Evolutionary conservation across 2,113 vertebrate species (phyloP), one percentile per base, ranked within the genome.

Genomic region (Callospermophilus lateralis): DNA sequence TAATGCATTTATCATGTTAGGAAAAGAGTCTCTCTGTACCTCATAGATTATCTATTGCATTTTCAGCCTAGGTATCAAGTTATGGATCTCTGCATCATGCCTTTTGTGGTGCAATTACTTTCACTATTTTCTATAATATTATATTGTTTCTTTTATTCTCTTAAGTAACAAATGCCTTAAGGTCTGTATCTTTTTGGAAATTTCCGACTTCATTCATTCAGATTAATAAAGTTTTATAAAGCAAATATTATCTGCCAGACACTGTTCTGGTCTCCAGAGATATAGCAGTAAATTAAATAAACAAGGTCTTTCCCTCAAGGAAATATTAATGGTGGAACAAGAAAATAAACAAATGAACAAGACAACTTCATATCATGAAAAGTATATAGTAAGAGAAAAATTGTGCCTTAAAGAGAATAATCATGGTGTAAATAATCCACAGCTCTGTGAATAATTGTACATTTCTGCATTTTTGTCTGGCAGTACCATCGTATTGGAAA

Each of bases 391-490:
- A 89, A 72, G 63, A 77, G 4, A 86, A 53, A 76, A 37, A 42
- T 6, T 72, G 15, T 80, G 39, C 58, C n/a, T 94, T 74, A 87
- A 74, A 68, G 12, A 94, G 4, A 97, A 94, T 37, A 94, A 91
- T 37, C 0, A 15, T 84, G 15, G 28, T 81, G 10, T 13, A 53
- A 91, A 53, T 39, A 37, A 88, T 51, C 79, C 19, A 67, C 45
- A 34, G 34, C 11, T 81, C 34, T 89, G 28, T 34, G 16, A 48
- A 68, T 48, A 93, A 86, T 42, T 51, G 6, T 72, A 63, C 55
- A 34, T 91, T 88, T 34, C 58, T 91, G 32, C 2, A 67, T 20
- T 13, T 13, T 87, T 73, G 48, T 45, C 39, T 72, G 9, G 8
- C 10, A 8, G 1, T 73, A 26, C 34, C 55, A 61, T 89, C n/a